Percentiles rank a stretch among this genome's conserved stretches.
phyloP scores from a whole-genome alignment of 2,113 vertebrate genomes.

The Mustela lutreola region DNA sequence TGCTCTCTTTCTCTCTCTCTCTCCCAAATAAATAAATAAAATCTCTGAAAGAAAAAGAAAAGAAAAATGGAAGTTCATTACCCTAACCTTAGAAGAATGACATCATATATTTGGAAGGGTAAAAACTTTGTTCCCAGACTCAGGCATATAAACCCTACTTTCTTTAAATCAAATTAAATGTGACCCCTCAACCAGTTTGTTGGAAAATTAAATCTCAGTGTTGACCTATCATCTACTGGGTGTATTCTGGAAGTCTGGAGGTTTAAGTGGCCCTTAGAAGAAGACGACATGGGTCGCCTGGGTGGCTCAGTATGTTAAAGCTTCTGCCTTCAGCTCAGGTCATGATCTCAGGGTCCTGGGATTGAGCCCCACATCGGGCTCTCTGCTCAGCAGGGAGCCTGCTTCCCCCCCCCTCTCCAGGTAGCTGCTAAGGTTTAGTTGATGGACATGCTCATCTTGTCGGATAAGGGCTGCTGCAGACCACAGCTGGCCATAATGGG shows the following conservation, averaged over 20 bases:
- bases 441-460: background rate
- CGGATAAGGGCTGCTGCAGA: fast-evolving
- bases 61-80: background rate
- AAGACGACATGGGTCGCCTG: background rate
- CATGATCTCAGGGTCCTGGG: no score
- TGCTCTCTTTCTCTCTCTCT: background rate
- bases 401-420: no score
- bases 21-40: no score
- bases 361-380: no score
- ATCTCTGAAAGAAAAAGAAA: background rate
- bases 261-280: background rate
- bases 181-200: background rate
- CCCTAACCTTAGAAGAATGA: background rate
- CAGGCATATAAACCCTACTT: background rate
- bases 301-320: no score
- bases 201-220: background rate
- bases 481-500: fast-evolving
- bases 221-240: background rate
- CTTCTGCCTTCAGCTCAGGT: background rate
- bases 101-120: background rate
- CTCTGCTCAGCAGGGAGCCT: no score
- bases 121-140: background rate
- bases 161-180: background rate
- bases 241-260: background rate
- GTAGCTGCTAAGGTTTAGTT: background rate